Conservation (phyloP, 2,113 vertebrate species). For the Chauna torquata region DNA sequence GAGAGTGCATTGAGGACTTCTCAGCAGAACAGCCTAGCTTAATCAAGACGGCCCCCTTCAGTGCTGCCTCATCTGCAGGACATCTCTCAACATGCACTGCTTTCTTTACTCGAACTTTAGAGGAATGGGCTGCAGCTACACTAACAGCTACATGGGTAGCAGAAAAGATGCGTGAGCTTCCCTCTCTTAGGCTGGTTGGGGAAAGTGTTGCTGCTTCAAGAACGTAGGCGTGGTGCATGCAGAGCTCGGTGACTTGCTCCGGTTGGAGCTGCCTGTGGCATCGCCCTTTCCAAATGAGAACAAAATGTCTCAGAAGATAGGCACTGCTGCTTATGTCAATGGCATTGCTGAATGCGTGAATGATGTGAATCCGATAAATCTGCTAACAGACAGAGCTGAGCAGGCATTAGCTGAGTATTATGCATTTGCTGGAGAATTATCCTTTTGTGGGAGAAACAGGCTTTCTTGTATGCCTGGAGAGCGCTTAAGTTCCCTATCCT, state of each 20-base stretch:
- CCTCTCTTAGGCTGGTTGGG: not conserved
- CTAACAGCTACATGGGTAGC: not conserved
- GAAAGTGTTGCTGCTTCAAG: not conserved
- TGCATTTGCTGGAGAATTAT: not conserved
- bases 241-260: not conserved
- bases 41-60: slow-evolving; percentile 66
- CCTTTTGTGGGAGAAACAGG: not conserved
- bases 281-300: not conserved
- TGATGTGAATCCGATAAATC: not conserved
- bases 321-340: not conserved
- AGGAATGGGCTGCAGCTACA: not conserved
- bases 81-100: not conserved
- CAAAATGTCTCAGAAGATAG: not conserved
- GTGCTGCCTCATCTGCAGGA: slow-evolving; percentile 37
- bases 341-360: not conserved
- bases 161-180: not conserved
- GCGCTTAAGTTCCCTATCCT: not conserved
- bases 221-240: fast-evolving
- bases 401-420: not conserved
- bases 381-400: not conserved
- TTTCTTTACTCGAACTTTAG: slow-evolving; percentile 1
- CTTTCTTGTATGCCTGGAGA: not conserved
- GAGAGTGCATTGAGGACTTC: slow-evolving; percentile 52
- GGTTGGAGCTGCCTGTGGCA: not conserved
- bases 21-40: slow-evolving; percentile 70